Evolutionary conservation across 2,888 invertebrate genomes (phyloP).

Genomic region (Nomada fabriciana): DNA sequence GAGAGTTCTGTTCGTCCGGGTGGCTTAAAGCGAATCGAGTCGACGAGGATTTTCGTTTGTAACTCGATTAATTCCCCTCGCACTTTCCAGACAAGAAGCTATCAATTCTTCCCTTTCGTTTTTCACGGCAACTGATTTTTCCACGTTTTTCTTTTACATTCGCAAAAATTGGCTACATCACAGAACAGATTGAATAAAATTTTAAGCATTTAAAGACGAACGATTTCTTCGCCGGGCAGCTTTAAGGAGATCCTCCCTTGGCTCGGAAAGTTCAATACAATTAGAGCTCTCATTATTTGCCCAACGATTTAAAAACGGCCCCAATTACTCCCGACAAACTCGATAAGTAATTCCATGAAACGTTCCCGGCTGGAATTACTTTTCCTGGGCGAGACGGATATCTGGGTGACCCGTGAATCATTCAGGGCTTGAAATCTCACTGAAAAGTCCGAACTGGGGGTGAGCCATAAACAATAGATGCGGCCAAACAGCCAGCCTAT

Average conservation of each 20-base stretch:
- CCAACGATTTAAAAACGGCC: conserved; percentile 35
- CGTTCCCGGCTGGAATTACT: conserved; percentile 13
- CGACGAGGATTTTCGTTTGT: conserved; percentile 15
- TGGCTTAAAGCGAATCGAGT: conserved; percentile 3
- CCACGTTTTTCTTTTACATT: not conserved
- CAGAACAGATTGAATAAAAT: not conserved
- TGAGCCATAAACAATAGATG: conserved; percentile 53
- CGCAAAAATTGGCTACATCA: not conserved
- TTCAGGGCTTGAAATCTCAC: conserved; percentile 24
- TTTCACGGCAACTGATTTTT: not conserved
- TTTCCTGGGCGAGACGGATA: not conserved
- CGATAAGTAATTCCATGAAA: conserved; percentile 38
- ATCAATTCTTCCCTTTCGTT: not conserved
- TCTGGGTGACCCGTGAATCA: conserved; percentile 14
- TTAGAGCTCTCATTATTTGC: conserved; percentile 39
- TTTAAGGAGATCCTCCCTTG: not conserved
- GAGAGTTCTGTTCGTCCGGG: not conserved
- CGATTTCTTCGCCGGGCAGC: not conserved
- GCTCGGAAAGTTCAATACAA: conserved; percentile 19
- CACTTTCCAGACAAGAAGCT: conserved; percentile 19
- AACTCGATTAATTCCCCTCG: conserved; percentile 19
- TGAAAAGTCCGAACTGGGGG: conserved; percentile 8
- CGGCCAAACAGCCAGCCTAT: conserved; percentile 39
- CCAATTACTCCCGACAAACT: conserved; percentile 30
- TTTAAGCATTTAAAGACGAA: not conserved